A percentile compares a stretch with the other conserved stretches of the same genome.
Evolutionary conservation across 2,113 vertebrate species (phyloP).

Genomic region (Motacilla alba): DNA sequence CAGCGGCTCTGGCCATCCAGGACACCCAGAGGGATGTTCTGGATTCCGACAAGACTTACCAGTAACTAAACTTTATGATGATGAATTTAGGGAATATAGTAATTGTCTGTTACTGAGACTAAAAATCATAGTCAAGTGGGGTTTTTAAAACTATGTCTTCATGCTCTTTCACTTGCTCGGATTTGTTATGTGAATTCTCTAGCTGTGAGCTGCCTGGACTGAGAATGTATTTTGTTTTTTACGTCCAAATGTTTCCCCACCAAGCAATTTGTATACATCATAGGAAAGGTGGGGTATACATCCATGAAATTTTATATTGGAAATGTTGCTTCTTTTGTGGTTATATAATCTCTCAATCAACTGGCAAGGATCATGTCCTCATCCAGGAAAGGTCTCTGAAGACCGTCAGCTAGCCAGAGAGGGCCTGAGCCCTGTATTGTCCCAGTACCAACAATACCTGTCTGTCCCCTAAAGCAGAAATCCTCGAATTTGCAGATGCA

Average conservation of each 20-base stretch:
- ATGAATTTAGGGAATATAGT: neutral
- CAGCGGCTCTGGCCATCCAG: too few relatives aligned
- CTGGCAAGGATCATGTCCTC: neutral
- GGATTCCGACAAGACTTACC: too few relatives aligned
- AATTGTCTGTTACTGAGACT: neutral
- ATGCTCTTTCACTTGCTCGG: neutral
- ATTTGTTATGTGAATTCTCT: neutral
- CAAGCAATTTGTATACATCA: neutral
- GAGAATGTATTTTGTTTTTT: neutral
- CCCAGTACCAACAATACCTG: neutral
- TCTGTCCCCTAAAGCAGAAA: neutral
- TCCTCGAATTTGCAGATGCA: neutral
- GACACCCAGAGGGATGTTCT: too few relatives aligned
- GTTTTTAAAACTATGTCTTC: neutral
- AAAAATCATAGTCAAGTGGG: neutral
- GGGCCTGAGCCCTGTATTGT: neutral
- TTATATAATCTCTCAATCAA: neutral
- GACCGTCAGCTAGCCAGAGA: neutral
- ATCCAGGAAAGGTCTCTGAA: neutral
- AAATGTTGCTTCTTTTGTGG: neutral
- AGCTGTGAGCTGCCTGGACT: neutral
- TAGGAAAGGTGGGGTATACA: neutral
- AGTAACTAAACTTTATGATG: neutral
- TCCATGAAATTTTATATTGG: neutral
- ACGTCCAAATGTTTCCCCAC: neutral